Evolutionary conservation across 2,113 vertebrate genomes (phyloP), one percentile per base, ranked within the genome.

Genomic region (Centropristis striata): DNA sequence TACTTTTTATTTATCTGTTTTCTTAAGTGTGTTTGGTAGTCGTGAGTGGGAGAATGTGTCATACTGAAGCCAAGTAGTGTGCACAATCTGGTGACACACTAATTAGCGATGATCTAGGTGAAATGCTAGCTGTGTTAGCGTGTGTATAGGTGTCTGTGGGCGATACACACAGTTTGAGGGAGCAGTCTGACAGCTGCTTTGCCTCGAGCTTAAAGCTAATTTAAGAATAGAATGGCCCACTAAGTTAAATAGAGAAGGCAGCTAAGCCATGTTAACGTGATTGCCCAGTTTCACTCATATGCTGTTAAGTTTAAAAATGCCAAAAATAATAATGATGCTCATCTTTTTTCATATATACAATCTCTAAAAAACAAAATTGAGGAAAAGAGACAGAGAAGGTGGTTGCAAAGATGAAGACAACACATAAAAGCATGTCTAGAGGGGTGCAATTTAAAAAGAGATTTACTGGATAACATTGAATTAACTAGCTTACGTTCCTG

Each of bases 21-120:
- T 53, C 51, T 61, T 42, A 1, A 6, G 50, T 71, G 61, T 81
- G 58, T 75, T 81, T 75, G 77, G 67, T 83, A 61, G 88, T 83
- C 42, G 46, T 58, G 57, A 80, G 71, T 32, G 5, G 54, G 51
- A 71, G 60, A 79, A 71, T 80, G 67, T 70, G 73, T 88, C 77
- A 81, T 51, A 73, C 68, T 60, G 64, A 80, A 83, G 83, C 72
- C 76, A 36, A 85, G 70, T 53, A 55, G 78, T 70, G 84, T 70
- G 80, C 73, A 49, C 85, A 90, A 83, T 93, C 83, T 94, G 91
- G 87, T 78, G 83, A 83, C 74, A 80, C 81, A 76, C 86, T 93
- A 93, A 93, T 94, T 93, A 90, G 87, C 68, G 42, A 85, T 86
- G 80, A 92, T 88, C 88, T 77, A 90, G 83, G 86, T 88, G 87